Evolutionary conservation across 35 echinoderm and acorn worm genomes (phyloP), one percentile per base, ranked within the genome.

Genomic region (Stichopus chloronotus): DNA sequence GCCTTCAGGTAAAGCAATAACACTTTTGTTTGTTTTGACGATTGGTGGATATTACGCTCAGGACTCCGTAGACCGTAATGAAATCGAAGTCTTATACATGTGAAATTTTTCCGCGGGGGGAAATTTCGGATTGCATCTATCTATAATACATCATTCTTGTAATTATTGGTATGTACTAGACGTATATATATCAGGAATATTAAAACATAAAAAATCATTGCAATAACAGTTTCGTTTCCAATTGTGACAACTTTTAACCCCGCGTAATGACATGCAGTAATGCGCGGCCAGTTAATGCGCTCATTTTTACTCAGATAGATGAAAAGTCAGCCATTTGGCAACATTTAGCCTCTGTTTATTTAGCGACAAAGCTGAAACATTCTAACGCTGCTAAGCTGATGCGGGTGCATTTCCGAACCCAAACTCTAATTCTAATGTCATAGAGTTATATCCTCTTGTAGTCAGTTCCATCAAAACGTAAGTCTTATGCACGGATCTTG

Each of bases 61-160:
- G 56, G 54, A 85, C 8, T 56, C 55, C 17, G 17, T 16, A 58
- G 82, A 85, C 82, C 82, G 82, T 57, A 85, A 85, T 58, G 56
- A 85, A 85, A 85, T 85, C 57, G 58, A 84, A 85, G 82, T 58
- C 82, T 58, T 8, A 58, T 56, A 56, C 17, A 58, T 56, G 82
- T 85, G 82, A 85, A 85, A 85, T 85, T 85, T 5, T 85, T 85
- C 82, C 82, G 82, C 82, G 82, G 55, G 82, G 82, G 54, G 58
- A 85, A 85, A 85, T 85, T 85, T 58, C 13, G 54, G 82, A 74
- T 20, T 58, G 55, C 55, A 85, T 53, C 7, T 59, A 85, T 85
- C 82, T 12, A 58, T 85, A 53, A 85, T 58, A 59, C 82, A 85
- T 85, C 82, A 85, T 57, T 23, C 82, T 58, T 85, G 82, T 85